Conservation (phyloP, 2,797 vertebrate species). For the Moxostoma hubbsi region DNA sequence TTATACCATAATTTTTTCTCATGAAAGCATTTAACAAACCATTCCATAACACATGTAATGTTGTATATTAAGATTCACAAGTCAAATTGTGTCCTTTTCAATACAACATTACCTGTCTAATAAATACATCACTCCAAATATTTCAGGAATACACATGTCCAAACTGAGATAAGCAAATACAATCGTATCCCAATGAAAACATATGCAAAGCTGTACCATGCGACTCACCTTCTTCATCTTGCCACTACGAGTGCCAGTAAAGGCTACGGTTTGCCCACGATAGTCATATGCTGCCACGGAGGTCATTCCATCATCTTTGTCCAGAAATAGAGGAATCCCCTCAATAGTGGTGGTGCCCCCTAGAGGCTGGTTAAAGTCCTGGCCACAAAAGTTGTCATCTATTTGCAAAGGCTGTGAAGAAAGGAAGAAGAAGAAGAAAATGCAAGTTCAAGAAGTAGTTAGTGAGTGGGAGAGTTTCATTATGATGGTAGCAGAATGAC, state of each 20-base stretch:
- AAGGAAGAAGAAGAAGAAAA: background rate
- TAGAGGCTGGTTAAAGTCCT: conserved; percentile 97
- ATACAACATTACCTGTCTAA: too few species aligned
- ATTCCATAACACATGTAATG: too few species aligned
- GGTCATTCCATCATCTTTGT: conserved; percentile 95
- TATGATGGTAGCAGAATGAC: background rate
- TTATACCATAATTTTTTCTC: too few species aligned
- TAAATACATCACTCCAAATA: too few species aligned
- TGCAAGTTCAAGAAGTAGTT: background rate
- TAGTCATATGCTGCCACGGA: conserved; percentile 93
- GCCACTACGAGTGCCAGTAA: conserved; percentile 88
- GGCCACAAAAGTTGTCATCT: conserved; percentile 94
- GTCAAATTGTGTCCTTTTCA: too few species aligned
- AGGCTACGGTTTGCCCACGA: conserved; percentile 88
- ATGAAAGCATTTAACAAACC: too few species aligned
- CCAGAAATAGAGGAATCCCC: conserved; percentile 89
- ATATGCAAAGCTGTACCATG: background rate
- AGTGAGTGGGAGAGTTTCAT: background rate
- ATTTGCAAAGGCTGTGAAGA: conserved; percentile 89
- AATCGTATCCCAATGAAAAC: background rate
- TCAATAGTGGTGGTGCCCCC: conserved; percentile 93
- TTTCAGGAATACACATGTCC: too few species aligned
- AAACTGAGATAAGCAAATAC: too few species aligned
- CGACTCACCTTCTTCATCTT: conserved; percentile 87
- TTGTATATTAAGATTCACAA: too few species aligned